Base-by-base conservation (phyloP, 1,140 invertebrate genomes). In the Drosophila elegans region DNA sequence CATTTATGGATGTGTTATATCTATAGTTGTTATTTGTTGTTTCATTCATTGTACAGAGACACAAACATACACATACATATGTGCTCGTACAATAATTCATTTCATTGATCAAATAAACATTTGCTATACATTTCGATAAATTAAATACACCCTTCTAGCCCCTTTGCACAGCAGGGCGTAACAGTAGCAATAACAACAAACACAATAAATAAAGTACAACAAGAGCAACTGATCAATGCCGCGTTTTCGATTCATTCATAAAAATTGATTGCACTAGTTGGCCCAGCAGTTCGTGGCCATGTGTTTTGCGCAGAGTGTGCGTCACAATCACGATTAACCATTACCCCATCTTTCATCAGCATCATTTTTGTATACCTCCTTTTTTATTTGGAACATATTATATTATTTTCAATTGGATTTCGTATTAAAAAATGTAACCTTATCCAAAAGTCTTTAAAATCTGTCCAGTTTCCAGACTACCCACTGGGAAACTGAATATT, bases 61-160 rank as follows among this genome's bases (percentile, higher is more conserved):
- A 73, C 38, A 34, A 32, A 60, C 39, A 74, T 38, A 54, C 7
- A 51, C 25, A 46, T 39, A 64, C 13, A 36, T 53, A 61, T 44
- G 53, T 73, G 61, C 82, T 77, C 63, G 82, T 81, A 71, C 78
- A 74, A 88, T 88, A 88, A 88, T 89, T 88, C 84, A 88, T 88
- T 88, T 88, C 86, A 88, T 88, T 88, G 84, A 89, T 88, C 73
- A 89, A 88, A 88, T 89, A 88, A 88, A 88, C 84, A 88, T 88
- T 88, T 84, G 64, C 84, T 80, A 89, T 60, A 86, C 83, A 88
- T 90, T 89, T 88, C 77, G 74, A 88, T 89, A 88, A 88, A 88
- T 88, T 89, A 80, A 89, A 89, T 76, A 71, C 79, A 71, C 16
- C 16, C 16, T n/a, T 21, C 16, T 21, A 21, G 16, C 16, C 61